Evolutionary conservation across 2,888 invertebrate genomes (phyloP).

Genomic region (Thera obeliscata): DNA sequence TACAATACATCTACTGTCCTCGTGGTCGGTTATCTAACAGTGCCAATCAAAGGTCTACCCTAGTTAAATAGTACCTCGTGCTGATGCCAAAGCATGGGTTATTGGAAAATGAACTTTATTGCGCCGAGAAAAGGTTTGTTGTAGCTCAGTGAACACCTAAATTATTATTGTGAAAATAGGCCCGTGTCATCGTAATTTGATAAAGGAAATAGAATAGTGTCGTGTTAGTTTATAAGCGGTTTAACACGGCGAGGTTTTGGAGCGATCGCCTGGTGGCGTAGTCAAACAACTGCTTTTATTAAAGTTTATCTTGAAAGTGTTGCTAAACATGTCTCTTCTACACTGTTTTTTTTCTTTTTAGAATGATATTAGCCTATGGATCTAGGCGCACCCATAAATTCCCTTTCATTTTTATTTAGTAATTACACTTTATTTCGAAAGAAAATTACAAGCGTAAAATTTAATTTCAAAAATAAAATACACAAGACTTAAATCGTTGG

Average conservation of each 20-base stretch:
- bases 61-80: neutral
- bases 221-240: neutral
- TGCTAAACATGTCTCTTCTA: too few species aligned
- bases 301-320: too few species aligned
- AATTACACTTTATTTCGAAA: too few species aligned
- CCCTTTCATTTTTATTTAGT: too few species aligned
- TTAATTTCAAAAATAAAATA: too few species aligned
- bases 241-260: neutral
- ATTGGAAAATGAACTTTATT: conserved; percentile 1
- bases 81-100: neutral
- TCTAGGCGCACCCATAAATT: too few species aligned
- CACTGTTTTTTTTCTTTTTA: too few species aligned
- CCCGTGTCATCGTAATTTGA: neutral
- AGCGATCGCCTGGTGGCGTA: neutral
- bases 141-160: neutral
- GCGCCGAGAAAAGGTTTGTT: neutral
- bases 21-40: conserved; percentile 9
- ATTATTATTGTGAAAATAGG: neutral
- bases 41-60: conserved; percentile 5
- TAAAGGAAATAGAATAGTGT: neutral
- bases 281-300: too few species aligned
- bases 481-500: too few species aligned
- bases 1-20: conserved; percentile 1
- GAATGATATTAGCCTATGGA: too few species aligned
- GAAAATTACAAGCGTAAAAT: too few species aligned